Evolutionary conservation across 2,797 vertebrate species (phyloP), one percentile per base, ranked within the genome.

Genomic region (Linurgus olivaceus): DNA sequence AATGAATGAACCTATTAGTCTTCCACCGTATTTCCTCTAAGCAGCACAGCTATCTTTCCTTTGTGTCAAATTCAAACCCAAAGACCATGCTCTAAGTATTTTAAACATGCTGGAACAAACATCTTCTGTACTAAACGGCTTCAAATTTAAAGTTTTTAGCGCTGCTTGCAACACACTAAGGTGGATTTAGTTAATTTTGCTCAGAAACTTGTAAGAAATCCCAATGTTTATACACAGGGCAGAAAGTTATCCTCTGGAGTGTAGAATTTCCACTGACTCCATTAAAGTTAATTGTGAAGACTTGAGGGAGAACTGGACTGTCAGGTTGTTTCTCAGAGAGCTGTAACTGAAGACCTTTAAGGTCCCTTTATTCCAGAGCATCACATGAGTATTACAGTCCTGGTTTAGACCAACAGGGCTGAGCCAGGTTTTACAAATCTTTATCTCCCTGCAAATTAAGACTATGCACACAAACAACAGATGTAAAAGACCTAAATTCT

Each of bases 301-400:
- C 54, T 7, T 54, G 42, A 82, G 72, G 35, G 50, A 76, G 80
- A 86, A 31, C 48, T 71, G 38, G 42, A 54, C 47, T 61, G 31
- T 24, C 38, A 20, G 52, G 68, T 13, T 88, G 38, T 20, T 62
- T 40, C 54, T 82, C 26, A 51, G n/a, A 68, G 24, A 62, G 25
- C 62, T 78, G 93, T 72, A 87, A 67, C 45, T 38, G 9, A 86
- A 91, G 42, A 42, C 15, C 57, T 85, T 68, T 42, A 47, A 70
- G 40, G n/a, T 2, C 4, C 13, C 87, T 86, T 86, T 88, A 70
- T n/a, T 77, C 29, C 42, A n/a, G 52, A 59, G 31, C 13, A 79
- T 40, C 68, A 55, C 5, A 1, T 6, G 11, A 86, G 26, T 26
- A 8, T 38, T 25, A 25, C 5, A 73, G 47, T 6, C 54, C 40